phyloP scores from a whole-genome alignment of 2,888 invertebrate species.

The Leptarthrus brevirostris region DNA sequence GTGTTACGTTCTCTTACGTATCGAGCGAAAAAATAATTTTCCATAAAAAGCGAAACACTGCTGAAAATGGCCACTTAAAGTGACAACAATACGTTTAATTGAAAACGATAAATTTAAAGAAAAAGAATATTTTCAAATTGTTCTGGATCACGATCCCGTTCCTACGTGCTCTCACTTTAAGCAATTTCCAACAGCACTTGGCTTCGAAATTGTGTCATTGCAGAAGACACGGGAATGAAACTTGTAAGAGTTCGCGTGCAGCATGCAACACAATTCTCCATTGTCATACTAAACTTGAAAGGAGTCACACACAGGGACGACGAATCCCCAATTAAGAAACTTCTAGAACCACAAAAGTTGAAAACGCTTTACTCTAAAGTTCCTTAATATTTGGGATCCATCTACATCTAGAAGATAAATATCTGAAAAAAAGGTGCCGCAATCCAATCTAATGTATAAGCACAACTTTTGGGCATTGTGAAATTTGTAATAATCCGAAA shows the following conservation, averaged over 20 bases:
- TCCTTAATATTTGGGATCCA: slow-evolving; percentile 20
- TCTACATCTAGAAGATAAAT: no score
- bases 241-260: slow-evolving; percentile 24
- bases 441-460: no score
- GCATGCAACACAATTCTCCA: slow-evolving; percentile 17
- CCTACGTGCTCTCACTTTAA: background rate
- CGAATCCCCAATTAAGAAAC: background rate
- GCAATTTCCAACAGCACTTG: background rate
- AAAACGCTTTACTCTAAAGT: slow-evolving; percentile 19
- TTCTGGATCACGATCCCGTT: no score
- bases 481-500: slow-evolving; percentile 34
- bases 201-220: slow-evolving; percentile 28
- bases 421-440: no score
- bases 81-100: no score
- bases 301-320: background rate
- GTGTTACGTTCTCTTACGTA: no score
- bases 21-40: no score
- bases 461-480: no score
- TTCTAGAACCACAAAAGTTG: slow-evolving; percentile 1
- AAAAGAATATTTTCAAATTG: no score
- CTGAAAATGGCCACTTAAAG: no score
- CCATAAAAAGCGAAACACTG: no score
- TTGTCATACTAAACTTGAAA: background rate
- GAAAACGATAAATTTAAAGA: no score
- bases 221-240: slow-evolving; percentile 9